A percentile compares a stretch with the other conserved stretches of the same genome.
Evolutionary conservation across 2,797 vertebrate species (phyloP).

Genomic region (Coilia nasus): DNA sequence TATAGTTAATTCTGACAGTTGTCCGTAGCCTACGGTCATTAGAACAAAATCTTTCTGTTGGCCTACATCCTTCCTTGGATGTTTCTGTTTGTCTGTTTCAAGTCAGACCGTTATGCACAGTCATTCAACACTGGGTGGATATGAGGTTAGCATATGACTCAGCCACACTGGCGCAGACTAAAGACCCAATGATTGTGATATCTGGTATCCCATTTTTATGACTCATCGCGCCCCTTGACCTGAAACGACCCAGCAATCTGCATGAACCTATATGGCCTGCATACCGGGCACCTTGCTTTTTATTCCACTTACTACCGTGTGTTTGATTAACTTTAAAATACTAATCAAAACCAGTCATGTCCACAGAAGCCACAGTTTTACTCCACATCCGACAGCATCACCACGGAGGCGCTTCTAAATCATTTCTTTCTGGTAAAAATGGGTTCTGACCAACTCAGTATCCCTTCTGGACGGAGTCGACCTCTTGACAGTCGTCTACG

Average conservation of each 20-base stretch:
- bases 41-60: not conserved
- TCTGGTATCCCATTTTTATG: not conserved
- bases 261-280: not conserved
- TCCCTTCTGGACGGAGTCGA: constrained; percentile 30
- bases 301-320: not conserved
- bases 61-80: not conserved
- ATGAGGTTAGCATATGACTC: not conserved
- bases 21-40: not conserved
- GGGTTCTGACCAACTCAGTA: not conserved
- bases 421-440: not conserved
- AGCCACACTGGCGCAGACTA: not conserved
- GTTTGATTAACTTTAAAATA: not conserved
- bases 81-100: not conserved
- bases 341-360: not conserved
- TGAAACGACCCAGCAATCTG: not conserved
- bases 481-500: constrained; percentile 39
- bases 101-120: constrained; percentile 14
- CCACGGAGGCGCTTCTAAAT: not conserved
- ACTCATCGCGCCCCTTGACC: not conserved
- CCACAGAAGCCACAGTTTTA: not conserved
- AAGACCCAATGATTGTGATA: not conserved
- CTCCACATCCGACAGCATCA: not conserved
- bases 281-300: not conserved
- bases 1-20: not conserved
- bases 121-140: not conserved